Conservation (phyloP, 2,113 vertebrate species). For the Campylomormyrus tamandua region DNA sequence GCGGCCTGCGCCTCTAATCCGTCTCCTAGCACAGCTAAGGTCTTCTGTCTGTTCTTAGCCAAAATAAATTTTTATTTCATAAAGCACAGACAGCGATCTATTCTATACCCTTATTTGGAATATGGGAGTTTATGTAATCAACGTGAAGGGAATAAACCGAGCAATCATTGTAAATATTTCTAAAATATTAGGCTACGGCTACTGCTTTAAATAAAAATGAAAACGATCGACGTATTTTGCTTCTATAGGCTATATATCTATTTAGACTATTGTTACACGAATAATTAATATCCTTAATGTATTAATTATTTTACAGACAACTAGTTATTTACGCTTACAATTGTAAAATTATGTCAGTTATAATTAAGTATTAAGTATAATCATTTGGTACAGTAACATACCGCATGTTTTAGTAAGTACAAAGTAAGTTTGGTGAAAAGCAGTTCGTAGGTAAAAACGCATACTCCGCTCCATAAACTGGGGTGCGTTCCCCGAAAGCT, state of each 20-base stretch:
- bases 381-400: not conserved
- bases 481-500: not conserved
- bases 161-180: not conserved
- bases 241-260: not conserved
- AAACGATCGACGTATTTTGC: not conserved
- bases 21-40: not conserved
- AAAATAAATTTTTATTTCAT: not conserved
- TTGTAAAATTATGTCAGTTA: not conserved
- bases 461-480: not conserved
- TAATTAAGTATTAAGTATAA: not conserved
- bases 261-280: not conserved
- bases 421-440: not conserved
- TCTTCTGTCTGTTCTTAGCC: not conserved
- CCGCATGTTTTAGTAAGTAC: not conserved
- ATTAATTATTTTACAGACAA: not conserved
- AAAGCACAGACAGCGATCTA: not conserved
- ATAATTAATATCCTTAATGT: not conserved
- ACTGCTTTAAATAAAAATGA: not conserved
- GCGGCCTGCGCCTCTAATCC: not conserved
- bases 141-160: not conserved
- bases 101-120: not conserved
- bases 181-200: not conserved
- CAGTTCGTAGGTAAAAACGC: not conserved
- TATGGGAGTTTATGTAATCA: not conserved
- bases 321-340: not conserved